Base-by-base conservation (phyloP, 2,797 vertebrate genomes). In the Labeo calbasu region DNA sequence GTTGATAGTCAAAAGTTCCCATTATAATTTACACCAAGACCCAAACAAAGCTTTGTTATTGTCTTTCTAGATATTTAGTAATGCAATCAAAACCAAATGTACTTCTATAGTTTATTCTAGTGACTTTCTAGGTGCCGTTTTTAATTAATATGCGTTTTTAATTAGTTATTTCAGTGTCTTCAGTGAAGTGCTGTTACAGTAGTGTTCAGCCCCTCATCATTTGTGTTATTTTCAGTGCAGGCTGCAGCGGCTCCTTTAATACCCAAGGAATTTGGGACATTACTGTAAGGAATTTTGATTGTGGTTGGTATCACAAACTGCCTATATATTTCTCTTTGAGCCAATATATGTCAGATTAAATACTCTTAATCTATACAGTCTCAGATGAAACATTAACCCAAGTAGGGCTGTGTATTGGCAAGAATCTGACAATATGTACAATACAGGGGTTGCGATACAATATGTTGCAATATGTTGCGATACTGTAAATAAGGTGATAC, bases 271-370 rank as follows among this genome's bases (percentile, higher is more conserved):
- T 25, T 61, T 59, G n/a, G 57, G n/a, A 59, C 57, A 59, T 59
- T 23, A 5, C 19, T 12, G 57, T 23, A 13, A 23, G n/a, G 57
- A 25, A 25, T 7, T 28, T 28, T 65, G 23, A 23, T 63, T 63
- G 23, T 63, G 59, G 59, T 25, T 61, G 59, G 59, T 61, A 61
- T 61, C 23, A 61, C 59, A 61, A 63, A 63, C 23, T 63, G 59
- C 23, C 0, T 4, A 59, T 14, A 61, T 61, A 23, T 61, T 63
- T 25, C 13, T 13, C 12, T 63, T 63, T 25, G 12, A 25, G 25
- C 12, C 2, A 13, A 63, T 12, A 63, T 25, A 23, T 59, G n/a
- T 59, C 11, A 28, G 12, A 28, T 63, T 1, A 63, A 63, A 25
- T 63, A 14, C 23, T 25, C 23, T 63, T 63, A 23, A 63, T n/a